Evolutionary conservation across 2,888 invertebrate genomes (phyloP).

Genomic region (Mesorhabditis sp.): DNA sequence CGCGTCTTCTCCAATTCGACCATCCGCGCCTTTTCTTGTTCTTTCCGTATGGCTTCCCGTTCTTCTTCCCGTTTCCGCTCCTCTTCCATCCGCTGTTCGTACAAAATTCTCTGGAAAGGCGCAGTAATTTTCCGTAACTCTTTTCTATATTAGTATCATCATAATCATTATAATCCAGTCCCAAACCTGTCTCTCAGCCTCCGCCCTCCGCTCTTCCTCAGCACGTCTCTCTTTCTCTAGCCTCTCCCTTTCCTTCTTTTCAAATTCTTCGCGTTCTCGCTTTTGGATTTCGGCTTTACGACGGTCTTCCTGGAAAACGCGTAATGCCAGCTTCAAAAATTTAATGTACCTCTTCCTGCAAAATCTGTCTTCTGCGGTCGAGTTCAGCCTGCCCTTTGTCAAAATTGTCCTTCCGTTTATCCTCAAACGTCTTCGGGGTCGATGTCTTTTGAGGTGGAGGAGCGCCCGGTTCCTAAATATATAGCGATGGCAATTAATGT

Average conservation of each 20-base stretch:
- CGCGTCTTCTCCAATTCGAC: conserved; percentile 95
- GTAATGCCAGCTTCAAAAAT: conserved; percentile 77
- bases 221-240: conserved; percentile 60
- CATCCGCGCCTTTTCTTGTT: conserved; percentile 86
- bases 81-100: conserved; percentile 67
- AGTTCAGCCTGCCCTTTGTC: conserved; percentile 95
- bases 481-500: neutral
- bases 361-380: conserved; percentile 79
- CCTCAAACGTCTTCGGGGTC: conserved; percentile 70
- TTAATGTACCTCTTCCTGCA: conserved; percentile 86
- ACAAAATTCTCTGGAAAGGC: conserved; percentile 14
- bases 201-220: conserved; percentile 11
- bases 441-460: conserved; percentile 51
- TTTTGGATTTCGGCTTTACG: conserved; percentile 64
- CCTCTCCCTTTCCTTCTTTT: conserved; percentile 76
- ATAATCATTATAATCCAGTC: neutral
- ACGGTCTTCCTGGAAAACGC: conserved; percentile 61
- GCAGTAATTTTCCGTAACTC: neutral
- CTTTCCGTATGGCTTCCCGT: conserved; percentile 70
- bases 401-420: conserved; percentile 91
- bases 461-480: conserved; percentile 23
- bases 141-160: neutral
- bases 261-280: conserved; percentile 77
- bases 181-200: conserved; percentile 41
- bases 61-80: conserved; percentile 70